These are phyloP conservation scores for Endomychus coccineus DNA, from an alignment of 2,888 invertebrate species.

Conservation along the genomic window DNA sequence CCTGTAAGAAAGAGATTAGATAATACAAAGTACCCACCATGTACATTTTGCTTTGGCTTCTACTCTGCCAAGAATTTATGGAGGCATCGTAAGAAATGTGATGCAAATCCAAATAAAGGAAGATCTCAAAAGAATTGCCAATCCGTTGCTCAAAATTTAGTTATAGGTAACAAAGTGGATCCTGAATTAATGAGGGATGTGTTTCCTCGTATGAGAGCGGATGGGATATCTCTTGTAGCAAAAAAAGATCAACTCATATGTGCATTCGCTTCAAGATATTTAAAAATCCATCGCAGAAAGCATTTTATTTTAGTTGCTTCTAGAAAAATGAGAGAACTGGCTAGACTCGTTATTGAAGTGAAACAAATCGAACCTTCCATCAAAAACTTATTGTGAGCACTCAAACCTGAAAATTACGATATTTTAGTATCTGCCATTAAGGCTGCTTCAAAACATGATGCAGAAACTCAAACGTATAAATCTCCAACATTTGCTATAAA, in stretches of 20 bases:
- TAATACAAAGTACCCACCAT: not conserved
- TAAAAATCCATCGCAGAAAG: slow-evolving; percentile 14
- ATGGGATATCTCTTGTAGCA: slow-evolving; percentile 15
- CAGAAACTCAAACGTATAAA: slow-evolving; percentile 6
- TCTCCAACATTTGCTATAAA: slow-evolving; percentile 10
- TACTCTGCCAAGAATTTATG: slow-evolving; percentile 7
- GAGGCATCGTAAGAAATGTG: slow-evolving; percentile 10
- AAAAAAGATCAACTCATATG: slow-evolving; percentile 16
- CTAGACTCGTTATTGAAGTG: slow-evolving; percentile 9
- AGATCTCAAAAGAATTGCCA: not conserved
- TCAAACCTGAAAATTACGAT: slow-evolving; percentile 20
- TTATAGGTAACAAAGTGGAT: slow-evolving; percentile 5
- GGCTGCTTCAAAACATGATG: slow-evolving; percentile 12
- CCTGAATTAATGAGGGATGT: slow-evolving; percentile 12
- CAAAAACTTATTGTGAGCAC: slow-evolving; percentile 9
- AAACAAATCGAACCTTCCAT: slow-evolving; percentile 8
- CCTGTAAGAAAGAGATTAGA: not conserved
- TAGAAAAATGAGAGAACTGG: slow-evolving; percentile 18
- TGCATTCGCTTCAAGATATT: slow-evolving; percentile 14
- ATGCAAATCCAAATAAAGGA: slow-evolving; percentile 3
- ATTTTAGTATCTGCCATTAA: slow-evolving; percentile 18
- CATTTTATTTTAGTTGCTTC: slow-evolving; percentile 13
- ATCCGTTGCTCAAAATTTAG: slow-evolving; percentile 11
- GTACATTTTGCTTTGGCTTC: slow-evolving; percentile 5
- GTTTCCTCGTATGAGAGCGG: slow-evolving; percentile 16